Evolutionary conservation across 2,888 invertebrate genomes (phyloP).

Genomic region (Icerya purchasi): DNA sequence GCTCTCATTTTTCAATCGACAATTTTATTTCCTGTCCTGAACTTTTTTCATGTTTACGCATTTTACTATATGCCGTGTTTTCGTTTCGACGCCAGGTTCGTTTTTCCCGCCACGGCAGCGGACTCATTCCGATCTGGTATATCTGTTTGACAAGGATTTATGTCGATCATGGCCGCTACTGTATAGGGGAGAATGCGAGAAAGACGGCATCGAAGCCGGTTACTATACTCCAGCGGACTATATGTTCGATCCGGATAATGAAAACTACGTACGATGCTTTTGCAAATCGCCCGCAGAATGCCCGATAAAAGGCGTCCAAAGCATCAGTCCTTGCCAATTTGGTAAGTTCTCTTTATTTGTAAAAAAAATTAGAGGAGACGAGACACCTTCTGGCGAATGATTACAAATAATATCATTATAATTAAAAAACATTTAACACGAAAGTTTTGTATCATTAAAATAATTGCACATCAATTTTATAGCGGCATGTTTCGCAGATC

Average conservation of each 20-base stretch:
- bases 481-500: too few species aligned
- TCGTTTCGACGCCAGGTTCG: too few species aligned
- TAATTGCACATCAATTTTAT: too few species aligned
- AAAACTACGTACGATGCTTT: slow-evolving; percentile 51
- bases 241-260: slow-evolving; percentile 39
- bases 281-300: slow-evolving; percentile 44
- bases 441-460: too few species aligned
- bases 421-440: too few species aligned
- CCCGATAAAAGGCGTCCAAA: slow-evolving; percentile 53
- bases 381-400: too few species aligned
- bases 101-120: slow-evolving; percentile 60
- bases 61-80: too few species aligned
- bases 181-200: slow-evolving; percentile 42
- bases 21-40: too few species aligned
- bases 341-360: slow-evolving; percentile 41
- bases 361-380: too few species aligned
- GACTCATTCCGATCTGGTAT: slow-evolving; percentile 43
- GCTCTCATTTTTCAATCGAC: too few species aligned
- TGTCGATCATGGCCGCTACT: slow-evolving; percentile 57
- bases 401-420: too few species aligned
- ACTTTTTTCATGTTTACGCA: too few species aligned
- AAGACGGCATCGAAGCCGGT: slow-evolving; percentile 35
- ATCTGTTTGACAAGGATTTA: slow-evolving; percentile 67
- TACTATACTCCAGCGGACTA: slow-evolving; percentile 44
- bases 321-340: slow-evolving; percentile 69